These are phyloP conservation scores for Pseudococcus jackbeardsleyi DNA, from an alignment of 2,888 invertebrate genomes.

Conservation along the genomic window DNA sequence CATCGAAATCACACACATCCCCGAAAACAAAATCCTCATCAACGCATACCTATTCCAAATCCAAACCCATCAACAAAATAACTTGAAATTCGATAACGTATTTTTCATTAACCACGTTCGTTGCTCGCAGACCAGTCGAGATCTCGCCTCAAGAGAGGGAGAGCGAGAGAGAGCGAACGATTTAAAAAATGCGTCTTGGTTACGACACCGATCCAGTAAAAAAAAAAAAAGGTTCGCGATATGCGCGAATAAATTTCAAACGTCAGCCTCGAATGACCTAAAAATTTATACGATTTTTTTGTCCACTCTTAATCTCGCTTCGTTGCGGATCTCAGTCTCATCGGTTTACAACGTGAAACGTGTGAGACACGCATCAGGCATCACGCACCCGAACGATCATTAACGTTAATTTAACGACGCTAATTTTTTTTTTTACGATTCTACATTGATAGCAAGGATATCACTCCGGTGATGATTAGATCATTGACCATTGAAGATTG, in stretches of 20 bases:
- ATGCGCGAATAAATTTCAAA: conserved; percentile 19
- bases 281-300: conserved; percentile 32
- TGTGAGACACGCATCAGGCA: neutral
- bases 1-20: too few species aligned
- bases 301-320: neutral
- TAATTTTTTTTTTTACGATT: neutral
- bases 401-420: conserved; percentile 14
- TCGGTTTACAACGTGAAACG: neutral
- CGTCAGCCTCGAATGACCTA: conserved; percentile 14
- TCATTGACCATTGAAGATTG: neutral
- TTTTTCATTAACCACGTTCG: neutral
- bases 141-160: neutral
- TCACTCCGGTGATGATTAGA: too few species aligned
- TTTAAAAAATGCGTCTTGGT: neutral
- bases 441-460: neutral
- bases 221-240: neutral
- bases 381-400: neutral
- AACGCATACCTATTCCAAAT: too few species aligned
- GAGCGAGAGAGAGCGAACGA: neutral
- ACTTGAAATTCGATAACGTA: neutral
- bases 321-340: neutral
- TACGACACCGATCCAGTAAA: conserved; percentile 3
- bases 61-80: too few species aligned
- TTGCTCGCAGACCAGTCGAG: neutral
- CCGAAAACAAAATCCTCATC: too few species aligned